Evolutionary conservation across 2,888 invertebrate species (phyloP).

Genomic region (Brassicogethes aeneus): DNA sequence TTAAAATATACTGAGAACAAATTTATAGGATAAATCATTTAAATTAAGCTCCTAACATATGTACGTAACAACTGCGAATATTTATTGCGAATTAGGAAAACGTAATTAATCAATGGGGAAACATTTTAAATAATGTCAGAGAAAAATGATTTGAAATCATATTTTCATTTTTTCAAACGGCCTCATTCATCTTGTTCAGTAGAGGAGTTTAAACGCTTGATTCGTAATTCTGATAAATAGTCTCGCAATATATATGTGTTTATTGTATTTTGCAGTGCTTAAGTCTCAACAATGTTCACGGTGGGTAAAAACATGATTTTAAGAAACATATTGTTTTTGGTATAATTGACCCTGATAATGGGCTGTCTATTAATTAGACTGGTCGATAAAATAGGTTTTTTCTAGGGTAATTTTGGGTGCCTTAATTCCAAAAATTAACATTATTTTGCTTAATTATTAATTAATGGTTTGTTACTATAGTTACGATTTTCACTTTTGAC

Average conservation of each 20-base stretch:
- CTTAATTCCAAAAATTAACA: too few relatives aligned
- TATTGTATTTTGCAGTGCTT: conserved; percentile 3
- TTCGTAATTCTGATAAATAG: conserved; percentile 26
- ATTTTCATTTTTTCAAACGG: conserved; percentile 34
- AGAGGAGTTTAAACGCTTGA: conserved; percentile 17
- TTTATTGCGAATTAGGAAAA: conserved; percentile 21
- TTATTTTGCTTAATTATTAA: too few relatives aligned
- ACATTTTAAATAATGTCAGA: conserved; percentile 35
- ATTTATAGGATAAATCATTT: conserved; percentile 7
- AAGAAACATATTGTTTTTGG: too few relatives aligned
- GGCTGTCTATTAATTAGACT: too few relatives aligned
- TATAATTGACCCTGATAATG: too few relatives aligned
- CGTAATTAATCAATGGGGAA: conserved; percentile 22
- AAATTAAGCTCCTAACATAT: conserved; percentile 9
- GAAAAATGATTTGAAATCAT: conserved; percentile 34
- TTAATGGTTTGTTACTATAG: too few relatives aligned
- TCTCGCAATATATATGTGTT: conserved; percentile 15
- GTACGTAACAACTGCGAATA: conserved; percentile 16
- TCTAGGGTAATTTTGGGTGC: too few relatives aligned
- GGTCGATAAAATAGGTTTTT: too few relatives aligned
- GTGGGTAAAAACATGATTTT: too few relatives aligned
- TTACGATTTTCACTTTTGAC: too few relatives aligned
- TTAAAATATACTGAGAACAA: conserved; percentile 2
- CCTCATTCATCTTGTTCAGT: conserved; percentile 32
- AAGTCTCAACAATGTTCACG: not conserved